Conservation (phyloP, 2,797 vertebrate genomes). For the Hylomyscus alleni region DNA sequence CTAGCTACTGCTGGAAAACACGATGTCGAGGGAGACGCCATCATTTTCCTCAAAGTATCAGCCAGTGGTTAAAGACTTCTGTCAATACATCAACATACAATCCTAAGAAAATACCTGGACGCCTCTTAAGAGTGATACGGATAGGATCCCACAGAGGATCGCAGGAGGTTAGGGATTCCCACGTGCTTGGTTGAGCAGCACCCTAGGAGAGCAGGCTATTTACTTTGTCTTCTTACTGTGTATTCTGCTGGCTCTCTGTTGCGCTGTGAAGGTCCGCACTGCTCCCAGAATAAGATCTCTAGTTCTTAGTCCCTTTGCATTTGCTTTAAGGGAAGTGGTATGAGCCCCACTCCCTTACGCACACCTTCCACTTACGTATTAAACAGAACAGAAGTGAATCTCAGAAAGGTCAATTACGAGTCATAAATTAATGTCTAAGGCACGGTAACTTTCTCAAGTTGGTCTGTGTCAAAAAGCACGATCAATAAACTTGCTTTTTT, state of each 20-base stretch:
- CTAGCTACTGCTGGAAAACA: constrained; percentile 35
- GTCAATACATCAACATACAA: constrained; percentile 52
- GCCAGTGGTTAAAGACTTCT: constrained; percentile 31
- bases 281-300: neutral
- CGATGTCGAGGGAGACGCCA: constrained; percentile 14
- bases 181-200: neutral
- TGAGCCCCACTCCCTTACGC: neutral
- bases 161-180: neutral
- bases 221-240: neutral
- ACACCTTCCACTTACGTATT: neutral
- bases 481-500: constrained; percentile 66
- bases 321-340: constrained; percentile 13
- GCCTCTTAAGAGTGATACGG: constrained; percentile 42
- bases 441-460: constrained; percentile 56
- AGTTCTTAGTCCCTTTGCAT: constrained; percentile 44
- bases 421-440: constrained; percentile 65
- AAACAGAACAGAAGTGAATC: constrained; percentile 10
- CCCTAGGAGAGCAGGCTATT: neutral
- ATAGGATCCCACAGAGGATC: constrained; percentile 14
- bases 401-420: constrained; percentile 58
- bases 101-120: constrained; percentile 16
- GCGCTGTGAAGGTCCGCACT: neutral
- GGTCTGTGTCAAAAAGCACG: constrained; percentile 62
- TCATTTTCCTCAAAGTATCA: constrained; percentile 51
- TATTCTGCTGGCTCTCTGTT: constrained; percentile 36